Conservation (phyloP, 1,140 invertebrate genomes). For the Leptonema lineaticorne region DNA sequence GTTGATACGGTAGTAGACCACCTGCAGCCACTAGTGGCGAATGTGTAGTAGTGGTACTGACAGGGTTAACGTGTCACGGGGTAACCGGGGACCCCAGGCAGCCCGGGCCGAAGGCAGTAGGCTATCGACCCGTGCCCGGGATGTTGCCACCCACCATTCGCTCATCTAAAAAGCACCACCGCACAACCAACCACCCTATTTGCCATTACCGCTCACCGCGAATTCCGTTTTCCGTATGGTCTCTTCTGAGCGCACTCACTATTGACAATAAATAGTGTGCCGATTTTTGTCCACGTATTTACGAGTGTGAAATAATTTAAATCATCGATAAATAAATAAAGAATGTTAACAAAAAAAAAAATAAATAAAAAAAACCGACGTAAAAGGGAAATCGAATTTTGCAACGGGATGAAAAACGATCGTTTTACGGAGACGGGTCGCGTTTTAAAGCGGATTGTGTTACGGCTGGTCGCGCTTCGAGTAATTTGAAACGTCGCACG, state of each 20-base stretch:
- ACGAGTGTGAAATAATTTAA: no score
- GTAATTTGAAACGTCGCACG: neutral
- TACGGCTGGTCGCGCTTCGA: neutral
- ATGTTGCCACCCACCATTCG: neutral
- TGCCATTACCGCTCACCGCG: neutral
- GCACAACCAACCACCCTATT: neutral
- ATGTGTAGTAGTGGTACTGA: neutral
- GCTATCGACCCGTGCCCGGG: neutral
- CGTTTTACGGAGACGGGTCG: neutral
- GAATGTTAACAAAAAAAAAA: no score
- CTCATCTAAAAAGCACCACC: neutral
- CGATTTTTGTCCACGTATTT: neutral
- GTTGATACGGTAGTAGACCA: neutral
- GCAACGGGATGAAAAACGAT: neutral
- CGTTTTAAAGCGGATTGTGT: neutral
- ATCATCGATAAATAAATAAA: no score
- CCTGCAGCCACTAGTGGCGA: neutral
- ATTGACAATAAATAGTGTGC: neutral
- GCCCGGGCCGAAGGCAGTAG: neutral
- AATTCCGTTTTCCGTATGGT: no score
- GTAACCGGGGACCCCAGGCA: neutral
- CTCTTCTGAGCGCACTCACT: neutral
- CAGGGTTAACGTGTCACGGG: neutral
- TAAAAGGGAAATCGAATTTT: neutral
- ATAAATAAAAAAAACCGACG: neutral